Percentiles rank a stretch among this genome's conserved stretches.
Conservation (phyloP, 2,113 vertebrate species). For the Ptyas mucosa region DNA sequence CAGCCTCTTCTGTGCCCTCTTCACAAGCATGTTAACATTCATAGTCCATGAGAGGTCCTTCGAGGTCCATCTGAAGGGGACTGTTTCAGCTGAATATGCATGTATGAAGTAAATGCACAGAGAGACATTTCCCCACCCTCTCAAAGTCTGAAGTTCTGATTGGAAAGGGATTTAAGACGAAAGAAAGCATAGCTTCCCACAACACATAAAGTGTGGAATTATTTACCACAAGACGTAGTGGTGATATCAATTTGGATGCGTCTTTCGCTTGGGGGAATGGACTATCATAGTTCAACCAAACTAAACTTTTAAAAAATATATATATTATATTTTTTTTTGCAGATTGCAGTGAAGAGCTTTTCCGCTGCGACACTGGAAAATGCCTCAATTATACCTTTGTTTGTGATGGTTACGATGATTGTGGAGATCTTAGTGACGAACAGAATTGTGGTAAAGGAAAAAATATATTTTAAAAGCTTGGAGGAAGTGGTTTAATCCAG, state of each 20-base stretch:
- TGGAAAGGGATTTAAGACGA: not conserved
- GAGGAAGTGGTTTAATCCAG: not conserved
- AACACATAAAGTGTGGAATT: not conserved
- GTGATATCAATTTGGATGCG: too few relatives aligned
- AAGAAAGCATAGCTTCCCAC: not conserved
- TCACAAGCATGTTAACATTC: too few relatives aligned
- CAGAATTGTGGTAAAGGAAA: slow-evolving; percentile 81
- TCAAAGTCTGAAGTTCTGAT: not conserved
- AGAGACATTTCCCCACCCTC: not conserved
- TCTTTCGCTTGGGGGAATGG: not conserved
- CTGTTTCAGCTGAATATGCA: too few relatives aligned
- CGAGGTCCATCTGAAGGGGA: too few relatives aligned
- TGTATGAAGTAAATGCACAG: too few relatives aligned
- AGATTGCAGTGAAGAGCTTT: slow-evolving; percentile 81
- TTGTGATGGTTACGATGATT: slow-evolving; percentile 95
- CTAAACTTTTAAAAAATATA: not conserved
- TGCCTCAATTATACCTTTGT: slow-evolving; percentile 80
- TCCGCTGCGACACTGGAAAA: slow-evolving; percentile 84
- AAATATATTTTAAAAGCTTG: slow-evolving; percentile 19
- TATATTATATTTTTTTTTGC: slow-evolving; percentile 33
- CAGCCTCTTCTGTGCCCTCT: too few relatives aligned
- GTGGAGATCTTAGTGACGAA: slow-evolving; percentile 94
- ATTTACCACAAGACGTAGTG: too few relatives aligned
- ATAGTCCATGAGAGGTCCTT: too few relatives aligned
- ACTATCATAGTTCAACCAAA: not conserved